Evolutionary conservation across 2,113 vertebrate genomes (phyloP).

Genomic region (Lophura nycthemera): DNA sequence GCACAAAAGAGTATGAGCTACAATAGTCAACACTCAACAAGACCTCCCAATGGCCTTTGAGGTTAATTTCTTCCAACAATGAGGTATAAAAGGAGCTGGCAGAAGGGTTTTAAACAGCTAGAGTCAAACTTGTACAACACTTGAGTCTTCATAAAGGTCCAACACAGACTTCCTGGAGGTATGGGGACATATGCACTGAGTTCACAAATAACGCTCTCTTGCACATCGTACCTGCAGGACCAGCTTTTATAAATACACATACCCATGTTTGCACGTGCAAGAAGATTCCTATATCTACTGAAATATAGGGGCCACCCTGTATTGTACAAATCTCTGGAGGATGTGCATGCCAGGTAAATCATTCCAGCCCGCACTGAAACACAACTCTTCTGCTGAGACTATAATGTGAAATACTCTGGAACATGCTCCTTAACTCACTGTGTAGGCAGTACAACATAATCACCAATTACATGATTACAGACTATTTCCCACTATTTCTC

Average conservation of each 20-base stretch:
- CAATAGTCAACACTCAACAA: background rate
- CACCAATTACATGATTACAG: background rate
- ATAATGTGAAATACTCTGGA: background rate
- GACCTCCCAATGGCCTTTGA: background rate
- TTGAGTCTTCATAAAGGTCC: background rate
- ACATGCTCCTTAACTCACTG: background rate
- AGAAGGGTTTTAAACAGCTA: background rate
- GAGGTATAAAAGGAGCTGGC: background rate
- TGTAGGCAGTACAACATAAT: background rate
- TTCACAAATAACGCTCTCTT: background rate
- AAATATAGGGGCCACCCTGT: background rate
- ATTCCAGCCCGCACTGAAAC: background rate
- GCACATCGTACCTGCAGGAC: fast-evolving
- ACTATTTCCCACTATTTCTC: background rate
- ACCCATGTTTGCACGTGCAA: background rate
- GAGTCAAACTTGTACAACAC: background rate
- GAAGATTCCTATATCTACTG: background rate
- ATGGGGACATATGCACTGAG: fast-evolving
- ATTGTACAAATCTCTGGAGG: background rate
- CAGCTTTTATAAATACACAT: background rate
- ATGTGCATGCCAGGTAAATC: background rate
- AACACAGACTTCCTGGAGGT: background rate
- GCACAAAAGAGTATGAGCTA: background rate
- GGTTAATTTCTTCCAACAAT: background rate
- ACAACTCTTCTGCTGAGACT: background rate